Conservation (phyloP, 2,888 invertebrate genomes). For the Mythimna ferrago region DNA sequence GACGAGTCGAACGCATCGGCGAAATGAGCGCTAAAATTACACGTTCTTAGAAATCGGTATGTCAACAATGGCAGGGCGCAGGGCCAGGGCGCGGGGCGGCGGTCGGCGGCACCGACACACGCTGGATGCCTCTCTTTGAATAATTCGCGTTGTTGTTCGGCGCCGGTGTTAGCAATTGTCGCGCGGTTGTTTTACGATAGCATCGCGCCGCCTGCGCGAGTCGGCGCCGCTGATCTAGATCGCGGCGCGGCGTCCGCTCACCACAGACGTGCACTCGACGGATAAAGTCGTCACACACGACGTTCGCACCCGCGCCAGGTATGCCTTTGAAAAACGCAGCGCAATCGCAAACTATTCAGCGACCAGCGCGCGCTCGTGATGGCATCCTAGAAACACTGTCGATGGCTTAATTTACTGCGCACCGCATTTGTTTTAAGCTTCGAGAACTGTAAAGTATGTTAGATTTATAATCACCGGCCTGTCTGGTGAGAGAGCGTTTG, state of each 20-base stretch:
- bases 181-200: slow-evolving; percentile 85
- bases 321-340: slow-evolving; percentile 85
- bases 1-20: slow-evolving; percentile 23
- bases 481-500: slow-evolving; percentile 40
- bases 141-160: slow-evolving; percentile 84
- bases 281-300: slow-evolving; percentile 88
- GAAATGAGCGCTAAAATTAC: slow-evolving; percentile 53
- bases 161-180: slow-evolving; percentile 89
- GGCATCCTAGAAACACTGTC: slow-evolving; percentile 82
- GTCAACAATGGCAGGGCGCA: slow-evolving; percentile 67
- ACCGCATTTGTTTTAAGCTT: slow-evolving; percentile 61
- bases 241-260: slow-evolving; percentile 85
- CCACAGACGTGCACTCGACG: slow-evolving; percentile 86
- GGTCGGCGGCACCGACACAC: slow-evolving; percentile 68
- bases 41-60: slow-evolving; percentile 63
- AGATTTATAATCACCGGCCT: slow-evolving; percentile 58
- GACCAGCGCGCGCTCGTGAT: slow-evolving; percentile 78
- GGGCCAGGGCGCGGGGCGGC: slow-evolving; percentile 53
- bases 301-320: slow-evolving; percentile 80
- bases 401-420: slow-evolving; percentile 66
- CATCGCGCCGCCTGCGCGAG: slow-evolving; percentile 81
- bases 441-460: slow-evolving; percentile 61
- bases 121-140: slow-evolving; percentile 78
- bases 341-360: slow-evolving; percentile 72
- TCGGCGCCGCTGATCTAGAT: slow-evolving; percentile 87